Conservation (phyloP, 2,797 vertebrate genomes). For the Iguana delicatissima region DNA sequence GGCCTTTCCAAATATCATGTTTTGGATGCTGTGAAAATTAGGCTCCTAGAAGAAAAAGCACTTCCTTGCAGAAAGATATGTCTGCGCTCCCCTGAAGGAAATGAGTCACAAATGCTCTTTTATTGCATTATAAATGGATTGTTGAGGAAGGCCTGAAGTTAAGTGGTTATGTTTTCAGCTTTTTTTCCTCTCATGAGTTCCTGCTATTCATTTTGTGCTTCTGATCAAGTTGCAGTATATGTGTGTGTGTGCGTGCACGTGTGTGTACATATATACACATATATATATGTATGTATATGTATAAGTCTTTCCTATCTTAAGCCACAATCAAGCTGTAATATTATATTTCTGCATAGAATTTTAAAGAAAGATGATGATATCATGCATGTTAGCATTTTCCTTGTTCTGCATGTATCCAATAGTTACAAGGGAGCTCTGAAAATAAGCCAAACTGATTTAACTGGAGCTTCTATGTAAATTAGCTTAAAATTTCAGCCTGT, state of each 20-base stretch:
- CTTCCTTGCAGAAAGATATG: not conserved
- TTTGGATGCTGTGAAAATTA: slow-evolving; percentile 13
- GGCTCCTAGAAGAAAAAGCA: not conserved
- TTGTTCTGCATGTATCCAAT: not conserved
- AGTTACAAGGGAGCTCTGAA: not conserved
- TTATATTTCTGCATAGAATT: not conserved
- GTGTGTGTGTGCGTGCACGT: too few relatives aligned
- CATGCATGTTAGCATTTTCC: not conserved
- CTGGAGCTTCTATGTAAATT: not conserved
- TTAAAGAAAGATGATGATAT: not conserved
- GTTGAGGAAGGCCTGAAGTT: slow-evolving; percentile 2
- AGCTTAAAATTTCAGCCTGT: not conserved
- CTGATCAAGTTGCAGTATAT: not conserved
- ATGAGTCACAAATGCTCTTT: slow-evolving; percentile 5
- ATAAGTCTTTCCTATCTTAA: too few relatives aligned
- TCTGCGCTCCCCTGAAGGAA: slow-evolving; percentile 1
- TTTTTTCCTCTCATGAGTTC: slow-evolving; percentile 50
- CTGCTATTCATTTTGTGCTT: slow-evolving; percentile 45
- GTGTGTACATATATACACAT: too few relatives aligned
- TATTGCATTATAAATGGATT: slow-evolving; percentile 11
- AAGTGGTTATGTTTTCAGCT: slow-evolving; percentile 14
- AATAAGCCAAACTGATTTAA: not conserved
- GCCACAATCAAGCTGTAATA: not conserved
- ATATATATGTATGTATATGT: too few relatives aligned
- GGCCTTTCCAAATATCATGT: not conserved